phyloP scores from a whole-genome alignment of 2,797 vertebrate genomes.

The Myiotriccus ornatus region DNA sequence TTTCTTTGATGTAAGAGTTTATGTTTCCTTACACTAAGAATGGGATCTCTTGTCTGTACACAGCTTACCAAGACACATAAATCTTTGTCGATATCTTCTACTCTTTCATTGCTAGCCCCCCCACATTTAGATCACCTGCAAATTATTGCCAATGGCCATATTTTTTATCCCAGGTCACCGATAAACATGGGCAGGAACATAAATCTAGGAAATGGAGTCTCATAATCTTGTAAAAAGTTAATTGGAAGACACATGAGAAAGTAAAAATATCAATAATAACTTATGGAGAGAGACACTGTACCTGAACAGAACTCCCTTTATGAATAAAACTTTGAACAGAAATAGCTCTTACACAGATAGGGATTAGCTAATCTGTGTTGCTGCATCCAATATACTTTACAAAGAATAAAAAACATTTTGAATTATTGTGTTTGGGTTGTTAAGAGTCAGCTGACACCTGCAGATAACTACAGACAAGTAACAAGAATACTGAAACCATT shows the following conservation, averaged over 20 bases:
- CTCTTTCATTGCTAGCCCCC: background rate
- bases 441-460: constrained; percentile 17
- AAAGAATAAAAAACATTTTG: constrained; percentile 4
- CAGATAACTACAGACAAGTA: background rate
- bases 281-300: background rate
- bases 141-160: background rate
- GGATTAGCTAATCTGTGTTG: constrained; percentile 12
- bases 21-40: background rate
- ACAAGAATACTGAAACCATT: background rate
- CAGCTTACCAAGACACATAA: background rate
- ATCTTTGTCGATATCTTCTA: background rate
- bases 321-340: constrained; percentile 2
- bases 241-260: background rate
- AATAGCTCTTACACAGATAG: background rate
- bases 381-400: background rate
- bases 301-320: background rate
- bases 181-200: background rate
- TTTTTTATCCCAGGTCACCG: background rate
- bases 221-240: background rate
- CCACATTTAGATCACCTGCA: background rate
- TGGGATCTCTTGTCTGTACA: background rate
- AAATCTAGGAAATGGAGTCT: background rate
- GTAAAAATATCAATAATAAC: background rate
- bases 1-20: background rate
- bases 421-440: constrained; percentile 13